Evolutionary conservation across 2,888 invertebrate species (phyloP), one percentile per base, ranked within the genome.

Genomic region (Athetis lepigone): DNA sequence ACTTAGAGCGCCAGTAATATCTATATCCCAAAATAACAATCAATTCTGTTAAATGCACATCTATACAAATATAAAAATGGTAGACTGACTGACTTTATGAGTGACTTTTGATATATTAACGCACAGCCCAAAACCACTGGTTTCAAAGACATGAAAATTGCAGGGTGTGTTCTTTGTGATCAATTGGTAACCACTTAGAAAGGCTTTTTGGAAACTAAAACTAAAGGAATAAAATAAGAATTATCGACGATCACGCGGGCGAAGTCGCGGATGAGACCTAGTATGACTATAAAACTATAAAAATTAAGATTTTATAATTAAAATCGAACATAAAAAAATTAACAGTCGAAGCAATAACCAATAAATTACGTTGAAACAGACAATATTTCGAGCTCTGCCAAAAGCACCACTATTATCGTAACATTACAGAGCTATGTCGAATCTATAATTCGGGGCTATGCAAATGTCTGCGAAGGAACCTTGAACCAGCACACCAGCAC

Each of bases 361-460:
- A 16, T 6, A 40, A 39, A 13, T 43, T 51, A 19, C 54, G 50
- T 57, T 40, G n/a, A 50, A 58, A 13, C 33, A 33, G 27, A 23
- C 8, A 33, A 50, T 51, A 68, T 62, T 36, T 50, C 43, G 23
- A 39, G 25, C 19, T 2, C 19, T 50, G 70, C 61, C 65, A 74
- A 62, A 52, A 74, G 61, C 68, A 13, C 50, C 13, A 1, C 47
- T 58, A 68, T 70, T 75, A 75, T 75, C 56, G 64, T 75, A 63
- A 70, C 68, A 70, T 69, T 66, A 73, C 50, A 57, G 47, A 72
- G 62, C 71, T 55, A 60, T 74, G 70, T 73, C 63, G 67, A 60
- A 77, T 79, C 81, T 70, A 82, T 82, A 83, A 82, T 80, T 77
- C 65, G 66, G 68, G 68, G 39, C 49, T 74, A 85, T 85, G 85